phyloP scores from a whole-genome alignment of 2,797 vertebrate species.

The Dendrocincla tyrannina region DNA sequence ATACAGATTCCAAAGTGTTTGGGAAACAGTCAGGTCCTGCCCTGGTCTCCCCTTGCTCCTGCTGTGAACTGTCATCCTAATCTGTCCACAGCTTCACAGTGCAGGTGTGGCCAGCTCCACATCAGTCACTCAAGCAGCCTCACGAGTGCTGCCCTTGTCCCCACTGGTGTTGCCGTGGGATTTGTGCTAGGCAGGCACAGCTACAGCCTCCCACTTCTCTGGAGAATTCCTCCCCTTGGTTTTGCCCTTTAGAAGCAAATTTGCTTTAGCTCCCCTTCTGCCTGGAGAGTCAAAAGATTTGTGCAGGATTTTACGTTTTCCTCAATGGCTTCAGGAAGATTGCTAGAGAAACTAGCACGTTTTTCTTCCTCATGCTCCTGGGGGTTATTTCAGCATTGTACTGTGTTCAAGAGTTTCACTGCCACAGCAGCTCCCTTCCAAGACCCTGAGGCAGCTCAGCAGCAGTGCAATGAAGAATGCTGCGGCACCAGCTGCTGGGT shows the following conservation, averaged over 20 bases:
- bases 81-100: background rate
- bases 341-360: background rate
- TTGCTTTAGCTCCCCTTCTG: background rate
- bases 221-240: background rate
- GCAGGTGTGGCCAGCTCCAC: background rate
- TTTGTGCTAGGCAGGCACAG: fast-evolving
- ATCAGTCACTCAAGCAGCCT: background rate
- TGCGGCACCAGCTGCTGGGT: background rate
- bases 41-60: background rate
- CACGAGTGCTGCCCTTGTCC: background rate
- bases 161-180: background rate
- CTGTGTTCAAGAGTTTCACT: background rate
- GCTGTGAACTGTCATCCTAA: background rate
- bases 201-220: background rate
- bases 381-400: background rate
- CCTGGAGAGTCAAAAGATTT: background rate
- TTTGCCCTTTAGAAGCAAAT: background rate
- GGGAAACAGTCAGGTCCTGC: background rate
- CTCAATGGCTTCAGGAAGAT: background rate
- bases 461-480: background rate
- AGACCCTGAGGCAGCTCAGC: background rate
- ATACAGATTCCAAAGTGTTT: background rate
- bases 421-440: background rate
- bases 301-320: background rate
- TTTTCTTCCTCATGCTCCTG: background rate